Conservation (phyloP, 2,888 invertebrate genomes). For the Parnassius glacialis region DNA sequence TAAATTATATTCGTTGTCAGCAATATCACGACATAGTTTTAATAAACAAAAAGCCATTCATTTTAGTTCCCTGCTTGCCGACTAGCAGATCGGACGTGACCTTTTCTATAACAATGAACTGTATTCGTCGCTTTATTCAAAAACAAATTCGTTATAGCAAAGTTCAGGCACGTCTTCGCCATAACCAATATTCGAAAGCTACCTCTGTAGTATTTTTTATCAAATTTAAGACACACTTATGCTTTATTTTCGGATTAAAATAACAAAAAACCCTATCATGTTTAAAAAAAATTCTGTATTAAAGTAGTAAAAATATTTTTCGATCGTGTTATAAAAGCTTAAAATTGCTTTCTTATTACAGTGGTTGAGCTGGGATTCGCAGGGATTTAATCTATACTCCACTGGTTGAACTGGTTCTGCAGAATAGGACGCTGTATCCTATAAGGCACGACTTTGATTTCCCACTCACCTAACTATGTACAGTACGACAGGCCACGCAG, state of each 20-base stretch:
- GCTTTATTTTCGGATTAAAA: no score
- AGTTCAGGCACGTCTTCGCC: slow-evolving; percentile 55
- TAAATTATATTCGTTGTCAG: not conserved
- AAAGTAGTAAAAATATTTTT: slow-evolving; percentile 37
- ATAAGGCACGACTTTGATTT: slow-evolving; percentile 33
- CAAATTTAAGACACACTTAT: not conserved
- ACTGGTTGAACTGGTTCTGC: slow-evolving; percentile 56
- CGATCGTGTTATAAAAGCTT: slow-evolving; percentile 40
- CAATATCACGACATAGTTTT: not conserved
- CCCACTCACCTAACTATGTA: slow-evolving; percentile 12
- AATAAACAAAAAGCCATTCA: slow-evolving; percentile 5
- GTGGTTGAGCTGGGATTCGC: slow-evolving; percentile 40
- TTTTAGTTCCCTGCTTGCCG: slow-evolving; percentile 23
- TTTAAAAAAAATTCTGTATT: slow-evolving; percentile 20
- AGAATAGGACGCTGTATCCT: slow-evolving; percentile 39
- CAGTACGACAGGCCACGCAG: not conserved
- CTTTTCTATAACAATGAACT: slow-evolving; percentile 44
- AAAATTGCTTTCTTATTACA: slow-evolving; percentile 55
- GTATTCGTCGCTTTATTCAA: slow-evolving; percentile 53
- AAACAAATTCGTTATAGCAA: slow-evolving; percentile 41
- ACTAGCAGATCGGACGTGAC: slow-evolving; percentile 44
- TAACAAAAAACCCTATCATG: not conserved
- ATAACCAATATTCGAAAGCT: slow-evolving; percentile 14
- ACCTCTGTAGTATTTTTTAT: not conserved
- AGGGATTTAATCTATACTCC: slow-evolving; percentile 42